Conservation (phyloP, 1,140 invertebrate species). For the Gryon sp. region DNA sequence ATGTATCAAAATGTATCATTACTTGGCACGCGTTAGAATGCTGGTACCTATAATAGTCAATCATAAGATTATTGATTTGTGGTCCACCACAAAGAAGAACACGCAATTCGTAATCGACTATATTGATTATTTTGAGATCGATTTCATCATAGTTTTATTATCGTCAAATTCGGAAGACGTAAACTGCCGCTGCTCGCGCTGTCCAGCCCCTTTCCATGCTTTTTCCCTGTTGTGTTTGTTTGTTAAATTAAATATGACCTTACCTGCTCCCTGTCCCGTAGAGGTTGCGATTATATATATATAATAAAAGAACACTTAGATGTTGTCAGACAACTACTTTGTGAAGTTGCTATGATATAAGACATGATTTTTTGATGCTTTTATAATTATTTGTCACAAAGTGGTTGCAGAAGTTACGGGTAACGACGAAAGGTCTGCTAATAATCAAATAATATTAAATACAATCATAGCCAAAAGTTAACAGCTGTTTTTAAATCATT, state of each 20-base stretch:
- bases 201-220: conserved; percentile 74
- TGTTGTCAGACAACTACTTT: conserved; percentile 27
- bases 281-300: conserved; percentile 63
- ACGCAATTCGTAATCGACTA: conserved; percentile 35
- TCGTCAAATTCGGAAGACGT: conserved; percentile 76
- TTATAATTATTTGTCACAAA: conserved; percentile 24
- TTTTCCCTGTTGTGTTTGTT: conserved; percentile 31
- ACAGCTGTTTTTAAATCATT: conserved; percentile 14
- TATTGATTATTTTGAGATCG: conserved; percentile 51
- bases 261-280: conserved; percentile 43
- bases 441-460: background rate
- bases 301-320: conserved; percentile 29
- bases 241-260: conserved; percentile 35
- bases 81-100: conserved; percentile 41
- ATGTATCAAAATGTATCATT: background rate
- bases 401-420: conserved; percentile 46
- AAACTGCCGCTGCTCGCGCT: conserved; percentile 80
- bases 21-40: conserved; percentile 47
- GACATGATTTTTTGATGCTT: background rate
- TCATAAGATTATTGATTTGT: conserved; percentile 40
- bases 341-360: conserved; percentile 5
- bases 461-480: too few species aligned
- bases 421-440: conserved; percentile 64
- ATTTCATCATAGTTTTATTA: conserved; percentile 50
- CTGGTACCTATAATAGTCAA: conserved; percentile 53